Evolutionary conservation across 2,888 invertebrate species (phyloP).

Genomic region (Zele albiditarsus): DNA sequence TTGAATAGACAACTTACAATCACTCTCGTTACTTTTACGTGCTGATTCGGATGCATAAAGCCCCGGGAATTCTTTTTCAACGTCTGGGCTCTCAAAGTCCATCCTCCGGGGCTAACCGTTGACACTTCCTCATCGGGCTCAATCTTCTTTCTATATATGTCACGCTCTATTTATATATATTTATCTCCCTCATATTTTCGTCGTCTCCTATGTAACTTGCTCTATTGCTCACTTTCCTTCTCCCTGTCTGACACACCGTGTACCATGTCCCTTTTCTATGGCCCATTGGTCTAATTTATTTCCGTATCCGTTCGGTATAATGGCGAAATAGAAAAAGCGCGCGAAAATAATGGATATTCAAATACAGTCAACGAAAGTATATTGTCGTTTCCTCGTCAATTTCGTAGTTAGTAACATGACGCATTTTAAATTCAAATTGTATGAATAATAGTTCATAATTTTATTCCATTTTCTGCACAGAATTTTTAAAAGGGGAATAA

Average conservation of each 20-base stretch:
- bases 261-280: no score
- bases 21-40: slow-evolving; percentile 86
- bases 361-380: not conserved
- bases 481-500: no score
- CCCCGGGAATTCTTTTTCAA: slow-evolving; percentile 92
- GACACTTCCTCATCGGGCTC: not conserved
- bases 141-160: not conserved
- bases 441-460: no score
- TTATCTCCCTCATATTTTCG: not conserved
- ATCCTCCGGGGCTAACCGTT: slow-evolving; percentile 68
- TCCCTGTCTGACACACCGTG: no score
- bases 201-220: no score
- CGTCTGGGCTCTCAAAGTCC: slow-evolving; percentile 92
- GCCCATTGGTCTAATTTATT: not conserved
- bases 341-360: not conserved
- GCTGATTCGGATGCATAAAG: slow-evolving; percentile 87
- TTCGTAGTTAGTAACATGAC: no score
- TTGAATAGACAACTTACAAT: slow-evolving; percentile 77
- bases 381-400: no score
- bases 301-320: not conserved
- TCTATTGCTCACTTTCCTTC: no score
- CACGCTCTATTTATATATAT: not conserved
- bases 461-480: no score
- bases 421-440: no score
- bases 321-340: not conserved